Conservation (phyloP, 2,113 vertebrate species). For the Condylura cristata region DNA sequence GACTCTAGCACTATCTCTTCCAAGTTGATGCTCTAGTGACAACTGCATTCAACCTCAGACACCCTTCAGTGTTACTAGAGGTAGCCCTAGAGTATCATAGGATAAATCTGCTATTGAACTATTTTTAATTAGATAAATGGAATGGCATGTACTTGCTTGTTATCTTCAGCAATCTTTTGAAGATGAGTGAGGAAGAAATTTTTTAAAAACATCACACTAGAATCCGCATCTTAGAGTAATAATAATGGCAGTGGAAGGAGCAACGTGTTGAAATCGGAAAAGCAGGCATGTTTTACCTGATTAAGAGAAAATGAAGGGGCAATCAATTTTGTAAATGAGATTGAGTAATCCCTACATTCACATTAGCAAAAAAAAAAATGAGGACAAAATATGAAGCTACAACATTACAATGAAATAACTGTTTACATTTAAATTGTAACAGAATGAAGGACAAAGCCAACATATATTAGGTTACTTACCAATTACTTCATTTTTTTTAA, state of each 20-base stretch:
- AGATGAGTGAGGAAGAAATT: background rate
- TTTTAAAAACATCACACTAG: background rate
- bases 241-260: background rate
- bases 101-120: background rate
- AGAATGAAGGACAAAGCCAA: background rate
- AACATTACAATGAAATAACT: background rate
- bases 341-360: background rate
- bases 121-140: background rate
- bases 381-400: background rate
- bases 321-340: background rate
- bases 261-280: background rate
- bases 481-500: background rate
- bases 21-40: conserved; percentile 38
- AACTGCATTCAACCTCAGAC: conserved; percentile 37
- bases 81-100: background rate
- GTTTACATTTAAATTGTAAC: background rate
- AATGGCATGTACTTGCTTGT: background rate
- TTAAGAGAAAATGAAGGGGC: background rate
- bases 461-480: background rate
- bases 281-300: background rate
- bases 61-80: background rate
- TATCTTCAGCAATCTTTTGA: conserved; percentile 31
- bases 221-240: background rate
- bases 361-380: background rate
- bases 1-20: conserved; percentile 34